phyloP scores from a whole-genome alignment of 2,888 invertebrate genomes.

The Chymomyza procnemis region DNA sequence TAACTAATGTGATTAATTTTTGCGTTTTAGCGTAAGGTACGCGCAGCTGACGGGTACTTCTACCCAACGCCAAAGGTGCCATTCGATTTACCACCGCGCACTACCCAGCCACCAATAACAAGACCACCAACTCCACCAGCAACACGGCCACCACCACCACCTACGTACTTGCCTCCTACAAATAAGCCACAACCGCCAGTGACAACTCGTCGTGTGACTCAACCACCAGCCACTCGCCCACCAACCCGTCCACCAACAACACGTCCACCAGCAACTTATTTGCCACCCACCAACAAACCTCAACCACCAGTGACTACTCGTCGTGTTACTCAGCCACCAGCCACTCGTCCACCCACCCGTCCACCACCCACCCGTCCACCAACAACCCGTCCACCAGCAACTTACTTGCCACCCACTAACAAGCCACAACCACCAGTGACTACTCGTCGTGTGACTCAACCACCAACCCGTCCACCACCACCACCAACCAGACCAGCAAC shows the following conservation, averaged over 20 bases:
- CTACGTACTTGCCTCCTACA: conserved; percentile 49
- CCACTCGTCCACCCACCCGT: neutral
- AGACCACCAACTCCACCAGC: conserved; percentile 44
- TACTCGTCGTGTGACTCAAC: conserved; percentile 21
- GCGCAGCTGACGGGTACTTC: conserved; percentile 70
- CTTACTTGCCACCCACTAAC: conserved; percentile 45
- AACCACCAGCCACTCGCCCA: conserved; percentile 38
- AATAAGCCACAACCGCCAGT: conserved; percentile 51
- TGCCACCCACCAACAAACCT: conserved; percentile 50
- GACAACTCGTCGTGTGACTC: conserved; percentile 39
- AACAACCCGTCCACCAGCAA: conserved; percentile 56
- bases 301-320: conserved; percentile 42
- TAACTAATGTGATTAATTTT: neutral
- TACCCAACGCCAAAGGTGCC: conserved; percentile 70
- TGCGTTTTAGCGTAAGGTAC: conserved; percentile 62
- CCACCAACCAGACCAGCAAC: conserved; percentile 44
- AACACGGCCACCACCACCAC: conserved; percentile 39
- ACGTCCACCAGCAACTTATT: conserved; percentile 42
- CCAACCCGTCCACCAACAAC: conserved; percentile 32
- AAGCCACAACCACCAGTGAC: conserved; percentile 52
- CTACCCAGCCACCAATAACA: conserved; percentile 50
- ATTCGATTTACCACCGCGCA: conserved; percentile 58
- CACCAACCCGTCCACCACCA: conserved; percentile 23
- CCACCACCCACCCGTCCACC: conserved; percentile 18
- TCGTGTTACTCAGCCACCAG: conserved; percentile 17